Percentiles rank a stretch among this genome's conserved stretches.
phyloP scores from a whole-genome alignment of 64 coral and sea anemone species.

The Exaiptasia diaphana region DNA sequence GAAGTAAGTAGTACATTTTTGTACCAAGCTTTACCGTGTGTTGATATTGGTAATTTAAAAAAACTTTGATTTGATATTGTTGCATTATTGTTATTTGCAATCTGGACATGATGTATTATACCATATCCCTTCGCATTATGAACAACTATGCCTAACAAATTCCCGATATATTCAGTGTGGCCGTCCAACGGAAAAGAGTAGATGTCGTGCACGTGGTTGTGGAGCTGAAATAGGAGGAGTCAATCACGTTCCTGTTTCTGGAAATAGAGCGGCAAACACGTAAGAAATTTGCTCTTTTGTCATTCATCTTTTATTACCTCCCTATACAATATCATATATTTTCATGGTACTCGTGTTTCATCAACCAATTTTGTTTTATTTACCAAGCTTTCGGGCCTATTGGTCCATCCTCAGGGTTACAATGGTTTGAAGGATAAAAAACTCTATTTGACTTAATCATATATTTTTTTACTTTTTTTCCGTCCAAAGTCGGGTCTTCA shows the following conservation, averaged over 20 bases:
- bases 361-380: too few species aligned
- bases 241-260: neutral
- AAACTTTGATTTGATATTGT: neutral
- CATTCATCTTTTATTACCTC: too few species aligned
- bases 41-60: too few species aligned
- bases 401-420: too few species aligned
- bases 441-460: too few species aligned
- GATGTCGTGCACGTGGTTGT: neutral
- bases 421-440: too few species aligned
- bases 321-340: too few species aligned
- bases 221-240: neutral
- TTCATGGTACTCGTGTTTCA: too few species aligned
- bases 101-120: neutral
- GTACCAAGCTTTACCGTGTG: neutral
- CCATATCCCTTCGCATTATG: neutral
- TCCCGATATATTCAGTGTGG: neutral
- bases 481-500: too few species aligned
- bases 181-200: neutral
- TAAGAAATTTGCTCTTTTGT: too few species aligned
- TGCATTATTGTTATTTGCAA: neutral
- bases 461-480: too few species aligned
- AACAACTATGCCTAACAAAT: neutral
- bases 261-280: neutral
- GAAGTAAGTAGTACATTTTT: conserved; percentile 25
- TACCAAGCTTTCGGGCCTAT: too few species aligned